Evolutionary conservation across 1,140 invertebrate genomes (phyloP), one percentile per base, ranked within the genome.

Genomic region (Bombus polaris): DNA sequence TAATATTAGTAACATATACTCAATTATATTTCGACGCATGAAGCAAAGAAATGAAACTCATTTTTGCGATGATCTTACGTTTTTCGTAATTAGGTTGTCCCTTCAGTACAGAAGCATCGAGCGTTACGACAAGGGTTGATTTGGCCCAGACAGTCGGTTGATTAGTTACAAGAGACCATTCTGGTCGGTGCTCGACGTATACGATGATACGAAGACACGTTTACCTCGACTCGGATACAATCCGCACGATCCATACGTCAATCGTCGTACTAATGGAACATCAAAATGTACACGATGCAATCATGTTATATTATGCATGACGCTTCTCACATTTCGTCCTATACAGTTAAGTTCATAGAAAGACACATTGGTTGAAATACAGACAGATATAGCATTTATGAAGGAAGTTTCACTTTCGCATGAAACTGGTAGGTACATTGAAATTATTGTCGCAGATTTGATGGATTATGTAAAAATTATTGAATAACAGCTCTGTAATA

Each of bases 231-330:
- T 81, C 65, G 65, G 57, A 68, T 79, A 71, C 78, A 80, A 32
- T 72, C 42, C 68, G 71, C 85, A 59, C 81, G 75, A 87, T 74
- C 77, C 81, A 75, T 87, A 86, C 42, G 80, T 90, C 89, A 85
- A 90, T 84, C 89, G 87, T 89, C 86, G 87, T 86, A 88, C 89
- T 93, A 92, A 93, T 93, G 89, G 86, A 90, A 93, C 89, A 90
- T 93, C 91, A 85, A 86, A 91, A 88, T 85, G 85, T 93, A 93
- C 93, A 93, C 88, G 90, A 70, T 75, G 88, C 92, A 93, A 93
- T 94, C 93, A 93, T 94, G 93, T 93, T 92, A 89, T 87, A 94
- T 94, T 93, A 93, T 93, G 91, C 92, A 92, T 89, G 87, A 93
- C 90, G 91, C 87, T 87, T 90, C 85, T 86, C 89, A 62, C 10